Evolutionary conservation across 2,888 invertebrate species (phyloP).

Genomic region (Synanthedon andrenaeformis): DNA sequence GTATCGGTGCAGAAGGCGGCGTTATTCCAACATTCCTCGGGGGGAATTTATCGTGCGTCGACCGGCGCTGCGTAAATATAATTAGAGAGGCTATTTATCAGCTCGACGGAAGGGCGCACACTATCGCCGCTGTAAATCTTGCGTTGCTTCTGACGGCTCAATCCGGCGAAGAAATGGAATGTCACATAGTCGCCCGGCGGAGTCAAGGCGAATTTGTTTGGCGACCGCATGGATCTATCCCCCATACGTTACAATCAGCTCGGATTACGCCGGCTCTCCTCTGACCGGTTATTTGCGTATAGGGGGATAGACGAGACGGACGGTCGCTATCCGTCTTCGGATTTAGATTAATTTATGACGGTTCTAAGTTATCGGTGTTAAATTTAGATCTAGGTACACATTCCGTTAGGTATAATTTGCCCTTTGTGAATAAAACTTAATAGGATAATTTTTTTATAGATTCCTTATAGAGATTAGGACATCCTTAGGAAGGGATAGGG

Average conservation of each 20-base stretch:
- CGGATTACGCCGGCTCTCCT: conserved; percentile 19
- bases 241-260: conserved; percentile 42
- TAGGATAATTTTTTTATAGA: too few relatives aligned
- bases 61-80: conserved; percentile 66
- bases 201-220: conserved; percentile 27
- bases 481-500: too few relatives aligned
- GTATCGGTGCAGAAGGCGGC: conserved; percentile 39
- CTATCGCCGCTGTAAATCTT: conserved; percentile 61
- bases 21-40: conserved; percentile 52
- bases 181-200: conserved; percentile 27
- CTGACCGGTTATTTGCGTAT: conserved; percentile 19
- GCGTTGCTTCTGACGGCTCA: conserved; percentile 52
- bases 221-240: conserved; percentile 12
- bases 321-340: conserved; percentile 22
- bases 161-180: conserved; percentile 51
- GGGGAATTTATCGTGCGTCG: conserved; percentile 57
- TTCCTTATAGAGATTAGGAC: too few relatives aligned
- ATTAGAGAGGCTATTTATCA: conserved; percentile 68
- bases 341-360: conserved; percentile 36
- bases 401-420: conserved; percentile 1
- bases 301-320: conserved; percentile 21
- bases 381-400: conserved; percentile 12
- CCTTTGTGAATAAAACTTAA: too few relatives aligned
- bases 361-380: conserved; percentile 18
- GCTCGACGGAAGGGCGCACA: conserved; percentile 59